A percentile compares a stretch with the other conserved stretches of the same genome.
Conservation (phyloP, 1,140 invertebrate genomes). For the Ips nitidus region DNA sequence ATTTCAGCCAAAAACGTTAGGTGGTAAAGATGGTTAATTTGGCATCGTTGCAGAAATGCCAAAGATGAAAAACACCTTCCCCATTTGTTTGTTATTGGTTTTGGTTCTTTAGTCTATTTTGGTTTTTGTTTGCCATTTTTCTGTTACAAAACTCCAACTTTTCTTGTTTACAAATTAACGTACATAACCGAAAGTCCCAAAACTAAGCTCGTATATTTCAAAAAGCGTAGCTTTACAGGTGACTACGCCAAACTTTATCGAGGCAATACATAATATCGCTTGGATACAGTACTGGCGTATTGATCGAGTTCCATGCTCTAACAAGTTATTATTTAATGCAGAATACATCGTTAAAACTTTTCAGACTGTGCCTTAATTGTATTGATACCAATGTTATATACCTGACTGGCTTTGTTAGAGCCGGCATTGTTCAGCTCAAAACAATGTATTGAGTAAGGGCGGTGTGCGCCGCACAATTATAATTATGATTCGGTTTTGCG, state of each 20-base stretch:
- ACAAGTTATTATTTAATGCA: slow-evolving; percentile 51
- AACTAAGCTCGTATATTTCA: too few species aligned
- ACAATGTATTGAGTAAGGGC: slow-evolving; percentile 48
- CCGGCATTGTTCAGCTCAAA: slow-evolving; percentile 42
- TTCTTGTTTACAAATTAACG: too few species aligned
- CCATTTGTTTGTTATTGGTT: too few species aligned
- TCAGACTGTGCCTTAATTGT: slow-evolving; percentile 51
- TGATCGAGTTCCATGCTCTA: slow-evolving; percentile 46
- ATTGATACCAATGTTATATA: slow-evolving; percentile 45
- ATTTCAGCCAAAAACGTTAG: too few species aligned
- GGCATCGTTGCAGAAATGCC: too few species aligned
- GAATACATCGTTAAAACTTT: slow-evolving; percentile 54
- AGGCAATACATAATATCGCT: slow-evolving; percentile 35
- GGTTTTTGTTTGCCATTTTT: too few species aligned
- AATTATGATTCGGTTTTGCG: slow-evolving; percentile 49
- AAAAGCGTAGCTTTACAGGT: neutral
- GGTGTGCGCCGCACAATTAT: slow-evolving; percentile 49
- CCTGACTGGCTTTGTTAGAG: slow-evolving; percentile 48
- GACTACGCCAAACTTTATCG: slow-evolving; percentile 16
- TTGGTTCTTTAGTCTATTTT: too few species aligned
- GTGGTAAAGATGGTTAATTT: too few species aligned
- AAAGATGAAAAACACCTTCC: too few species aligned
- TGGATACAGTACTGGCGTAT: slow-evolving; percentile 41
- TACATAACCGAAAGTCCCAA: too few species aligned
- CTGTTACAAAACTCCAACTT: too few species aligned